Base-by-base conservation (phyloP, 1,140 invertebrate species). In the Drosophila tropicalis region DNA sequence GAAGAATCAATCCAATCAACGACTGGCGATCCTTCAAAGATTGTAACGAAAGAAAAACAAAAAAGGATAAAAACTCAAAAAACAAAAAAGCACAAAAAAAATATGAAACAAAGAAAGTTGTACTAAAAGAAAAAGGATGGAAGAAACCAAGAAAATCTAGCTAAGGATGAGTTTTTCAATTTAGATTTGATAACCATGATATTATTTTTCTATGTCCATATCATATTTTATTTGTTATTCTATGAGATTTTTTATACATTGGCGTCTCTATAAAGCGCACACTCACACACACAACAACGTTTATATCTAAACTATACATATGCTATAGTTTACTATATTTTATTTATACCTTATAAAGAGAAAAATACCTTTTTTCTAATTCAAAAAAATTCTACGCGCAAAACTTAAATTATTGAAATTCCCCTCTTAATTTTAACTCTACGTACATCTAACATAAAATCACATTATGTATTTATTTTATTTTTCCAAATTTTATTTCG, bases 381-480 rank as follows among this genome's bases (percentile, higher is more conserved):
- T 70, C 57, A 58, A n/a, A n/a, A n/a, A n/a, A n/a, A n/a, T n/a
- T n/a, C n/a, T 87, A 89, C 83, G 83, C 79, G 79, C 79, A 86
- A 82, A 84, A 87, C 83, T 87, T 86, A 89, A 87, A 81, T 89
- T 84, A 87, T 84, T 80, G 74, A 44, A 78, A 76, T 75, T 39
- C 10, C 12, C 3, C 12, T 39, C 36, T 39, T 12, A 39, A 12
- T 39, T 39, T 69, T 79, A 82, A 34, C 67, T 70, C 39, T 67
- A 67, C 12, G 3, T 60, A 60, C 77, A 81, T 77, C 77, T 22
- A 70, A 82, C 72, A 61, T 58, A 69, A 81, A 81, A 76, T 60
- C 55, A 81, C 63, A 78, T 76, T 72, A 79, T 29, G 0, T 29
- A 29, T 72, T 85, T 86, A 85, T 86, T 85, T 81, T 86, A 39